Base-by-base conservation (phyloP, 2,888 invertebrate genomes). In the Stomorhina lunata region DNA sequence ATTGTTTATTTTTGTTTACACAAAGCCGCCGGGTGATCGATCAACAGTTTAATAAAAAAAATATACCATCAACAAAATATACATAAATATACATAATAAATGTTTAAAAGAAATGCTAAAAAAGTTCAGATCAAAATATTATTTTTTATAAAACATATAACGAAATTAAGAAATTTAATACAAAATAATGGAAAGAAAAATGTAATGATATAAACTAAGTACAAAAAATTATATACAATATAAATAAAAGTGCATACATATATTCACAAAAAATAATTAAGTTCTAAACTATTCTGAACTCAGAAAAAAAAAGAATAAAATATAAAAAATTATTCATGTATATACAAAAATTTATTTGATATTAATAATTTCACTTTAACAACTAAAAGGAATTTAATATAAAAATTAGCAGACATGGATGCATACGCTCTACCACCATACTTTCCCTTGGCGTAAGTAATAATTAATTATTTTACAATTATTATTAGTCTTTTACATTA, bases 381-480 rank as follows among this genome's bases (percentile, higher is more conserved):
- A 57, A 17, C 9, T 22, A 12, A n/a, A n/a, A 43, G 40, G 32
- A 48, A 50, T 59, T 53, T 20, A 4, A 55, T n/a, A 32, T 12
- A 7, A 29, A 2, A 48, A 15, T n/a, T 43, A 53, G 25, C 34
- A 65, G 20, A 22, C 45, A 87, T 88, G 87, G 87, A 88, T 85
- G 87, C 87, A 57, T 88, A 88, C 57, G 86, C 87, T 29, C 76
- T 88, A 65, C 87, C 87, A 25, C 87, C 87, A 25, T 88, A 88
- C 68, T 87, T 88, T 81, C 87, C 87, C 59, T 68, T 88, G 59
- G 86, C 87, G 87, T 88, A 84, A 88, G 87, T 87, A 10, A 1
- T 15, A 9, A 20, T 20, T 1, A 37, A 3, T 50, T 32, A 25
- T 34, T 34, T 20, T 29, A 29, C n/a, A 20, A 6, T 9, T 20